Percentiles rank a stretch among this genome's conserved stretches.
phyloP scores from a whole-genome alignment of 2,113 vertebrate species.

The Oryzias celebensis region DNA sequence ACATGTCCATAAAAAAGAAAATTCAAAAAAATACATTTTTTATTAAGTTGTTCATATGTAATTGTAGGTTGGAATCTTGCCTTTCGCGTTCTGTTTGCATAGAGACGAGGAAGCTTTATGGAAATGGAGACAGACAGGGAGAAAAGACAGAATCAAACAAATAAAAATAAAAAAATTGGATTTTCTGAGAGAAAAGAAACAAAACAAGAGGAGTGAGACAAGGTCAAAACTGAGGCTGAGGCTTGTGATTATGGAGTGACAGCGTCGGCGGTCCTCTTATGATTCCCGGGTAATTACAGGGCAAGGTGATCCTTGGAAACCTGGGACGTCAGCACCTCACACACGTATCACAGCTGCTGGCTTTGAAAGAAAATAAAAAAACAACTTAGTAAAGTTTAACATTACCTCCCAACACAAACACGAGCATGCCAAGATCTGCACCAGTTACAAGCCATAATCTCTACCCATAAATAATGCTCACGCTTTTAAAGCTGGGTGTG shows the following conservation, averaged over 20 bases:
- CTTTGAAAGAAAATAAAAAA: not conserved
- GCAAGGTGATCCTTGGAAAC: conserved; percentile 81
- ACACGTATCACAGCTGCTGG: conserved; percentile 71
- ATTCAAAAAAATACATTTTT: no score
- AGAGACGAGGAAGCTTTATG: not conserved
- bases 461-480: conserved; percentile 57
- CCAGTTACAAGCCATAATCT: conserved; percentile 47
- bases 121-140: not conserved
- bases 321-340: conserved; percentile 75
- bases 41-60: no score
- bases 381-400: conserved; percentile 29
- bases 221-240: conserved; percentile 58
- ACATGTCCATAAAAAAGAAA: no score
- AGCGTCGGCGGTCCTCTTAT: conserved; percentile 80
- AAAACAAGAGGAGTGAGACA: conserved; percentile 45
- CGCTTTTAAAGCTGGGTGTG: conserved; percentile 24
- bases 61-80: no score
- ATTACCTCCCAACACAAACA: not conserved
- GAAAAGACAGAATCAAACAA: conserved; percentile 19
- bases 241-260: conserved; percentile 82
- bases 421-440: conserved; percentile 40
- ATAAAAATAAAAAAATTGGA: conserved; percentile 22
- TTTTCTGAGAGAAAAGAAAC: conserved; percentile 43
- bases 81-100: not conserved
- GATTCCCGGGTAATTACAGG: conserved; percentile 87